Evolutionary conservation across 2,797 vertebrate species (phyloP), one percentile per base, ranked within the genome.

Genomic region (Galago senegalensis): DNA sequence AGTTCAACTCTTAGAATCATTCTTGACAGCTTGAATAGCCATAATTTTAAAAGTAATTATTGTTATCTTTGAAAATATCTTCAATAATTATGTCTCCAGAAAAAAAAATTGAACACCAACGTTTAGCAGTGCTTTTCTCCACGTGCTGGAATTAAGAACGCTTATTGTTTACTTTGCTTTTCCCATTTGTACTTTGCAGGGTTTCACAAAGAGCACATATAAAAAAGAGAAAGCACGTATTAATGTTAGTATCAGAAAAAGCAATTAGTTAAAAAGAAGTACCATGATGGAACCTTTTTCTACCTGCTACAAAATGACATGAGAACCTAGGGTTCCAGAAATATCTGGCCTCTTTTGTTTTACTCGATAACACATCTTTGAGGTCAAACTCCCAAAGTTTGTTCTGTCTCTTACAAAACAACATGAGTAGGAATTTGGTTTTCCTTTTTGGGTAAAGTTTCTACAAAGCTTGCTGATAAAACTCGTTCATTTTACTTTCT

Each of bases 391-490:
- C 72, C 23, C 58, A 14, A 80, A 72, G 61, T 73, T 82, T 96
- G 69, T 89, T 91, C 73, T 56, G 46, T 25, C 67, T 60, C 65
- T 90, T 92, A 21, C 73, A 87, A 73, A 98, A 96, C 61, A 95
- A 27, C 10, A 1, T 60, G 76, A 82, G 73, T 87, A 34, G 49
- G 46, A 94, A 95, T 94, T 93, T 70, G 25, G 85, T 92, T 97
- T 97, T 95, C 97, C 96, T 97, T 97, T 97, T 97, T 96, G 92
- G 96, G 97, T 97, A 97, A 98, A 96, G 81, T 97, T 90, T 96
- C 97, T 97, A 56, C 93, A 79, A 95, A 95, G 96, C 89, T 95
- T 58, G n/a, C 95, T 95, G 96, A 97, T 97, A 95, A 96, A 95
- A 91, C 85, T 87, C 87, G 93, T 93, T 92, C 90, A 86, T 96